Percentiles rank a stretch among this genome's conserved stretches.
Conservation (phyloP, 2,113 vertebrate genomes). For the Cyphotilapia sp. region DNA sequence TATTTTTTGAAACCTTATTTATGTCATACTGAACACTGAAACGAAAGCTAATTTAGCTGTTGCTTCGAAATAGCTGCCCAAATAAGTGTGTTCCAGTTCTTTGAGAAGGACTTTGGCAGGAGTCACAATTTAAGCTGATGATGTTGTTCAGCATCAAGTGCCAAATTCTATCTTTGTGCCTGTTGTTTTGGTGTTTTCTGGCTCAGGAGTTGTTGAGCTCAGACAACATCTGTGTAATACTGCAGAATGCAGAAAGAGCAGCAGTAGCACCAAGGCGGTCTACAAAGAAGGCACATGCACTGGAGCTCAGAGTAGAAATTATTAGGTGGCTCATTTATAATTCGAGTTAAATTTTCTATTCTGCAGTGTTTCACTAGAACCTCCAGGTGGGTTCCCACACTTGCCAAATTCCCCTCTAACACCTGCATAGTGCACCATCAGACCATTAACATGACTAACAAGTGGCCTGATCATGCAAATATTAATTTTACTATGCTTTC, state of each 20-base stretch:
- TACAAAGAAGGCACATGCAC: background rate
- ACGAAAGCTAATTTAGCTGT: background rate
- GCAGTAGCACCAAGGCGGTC: background rate
- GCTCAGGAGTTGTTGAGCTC: background rate
- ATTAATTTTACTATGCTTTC: background rate
- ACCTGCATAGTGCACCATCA: background rate
- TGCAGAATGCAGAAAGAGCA: background rate
- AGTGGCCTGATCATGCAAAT: background rate
- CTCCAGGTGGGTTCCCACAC: background rate
- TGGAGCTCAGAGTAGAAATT: background rate
- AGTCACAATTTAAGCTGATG: background rate
- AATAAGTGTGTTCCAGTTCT: background rate
- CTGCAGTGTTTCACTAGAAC: background rate
- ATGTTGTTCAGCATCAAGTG: background rate
- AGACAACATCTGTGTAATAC: background rate
- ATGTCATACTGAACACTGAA: background rate
- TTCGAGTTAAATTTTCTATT: background rate
- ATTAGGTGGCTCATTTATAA: background rate
- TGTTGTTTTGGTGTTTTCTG: background rate
- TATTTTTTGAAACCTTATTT: background rate
- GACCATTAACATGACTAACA: background rate
- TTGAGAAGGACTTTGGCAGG: background rate
- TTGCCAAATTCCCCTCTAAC: background rate
- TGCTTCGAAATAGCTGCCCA: background rate
- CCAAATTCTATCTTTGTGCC: background rate